phyloP scores from a whole-genome alignment of 2,888 invertebrate species.

The Heliconius cydno region DNA sequence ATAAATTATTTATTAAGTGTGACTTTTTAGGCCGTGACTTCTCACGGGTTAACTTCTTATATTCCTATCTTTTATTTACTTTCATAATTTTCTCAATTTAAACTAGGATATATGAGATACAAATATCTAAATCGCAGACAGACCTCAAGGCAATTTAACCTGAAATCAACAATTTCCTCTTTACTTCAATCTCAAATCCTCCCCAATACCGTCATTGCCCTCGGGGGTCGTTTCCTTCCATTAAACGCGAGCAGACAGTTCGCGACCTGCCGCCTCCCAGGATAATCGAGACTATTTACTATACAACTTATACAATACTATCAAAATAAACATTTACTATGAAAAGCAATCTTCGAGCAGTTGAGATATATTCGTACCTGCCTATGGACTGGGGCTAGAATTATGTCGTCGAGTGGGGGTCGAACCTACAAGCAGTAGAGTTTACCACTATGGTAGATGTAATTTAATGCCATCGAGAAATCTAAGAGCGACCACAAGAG shows the following conservation, averaged over 20 bases:
- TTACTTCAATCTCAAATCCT: not conserved
- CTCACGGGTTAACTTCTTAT: not conserved
- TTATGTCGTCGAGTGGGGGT: no score
- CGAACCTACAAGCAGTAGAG: no score
- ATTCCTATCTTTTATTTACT: not conserved
- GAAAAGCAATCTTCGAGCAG: no score
- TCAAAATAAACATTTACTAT: not conserved
- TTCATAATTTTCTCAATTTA: not conserved
- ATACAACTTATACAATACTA: not conserved
- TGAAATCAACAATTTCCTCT: not conserved
- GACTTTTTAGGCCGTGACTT: no score
- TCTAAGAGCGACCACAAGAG: not conserved
- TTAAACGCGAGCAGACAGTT: slow-evolving; percentile 15
- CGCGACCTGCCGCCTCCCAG: not conserved
- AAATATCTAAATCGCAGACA: not conserved
- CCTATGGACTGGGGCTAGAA: no score
- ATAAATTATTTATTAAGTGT: no score
- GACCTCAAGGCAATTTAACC: not conserved
- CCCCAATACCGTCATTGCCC: not conserved
- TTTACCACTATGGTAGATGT: not conserved
- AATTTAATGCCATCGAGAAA: slow-evolving; percentile 1
- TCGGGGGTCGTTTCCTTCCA: not conserved
- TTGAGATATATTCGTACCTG: no score
- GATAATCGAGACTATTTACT: not conserved
- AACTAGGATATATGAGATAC: no score